Base-by-base conservation (phyloP, 2,888 invertebrate genomes). In the Poecilobothrus nobilitatus region DNA sequence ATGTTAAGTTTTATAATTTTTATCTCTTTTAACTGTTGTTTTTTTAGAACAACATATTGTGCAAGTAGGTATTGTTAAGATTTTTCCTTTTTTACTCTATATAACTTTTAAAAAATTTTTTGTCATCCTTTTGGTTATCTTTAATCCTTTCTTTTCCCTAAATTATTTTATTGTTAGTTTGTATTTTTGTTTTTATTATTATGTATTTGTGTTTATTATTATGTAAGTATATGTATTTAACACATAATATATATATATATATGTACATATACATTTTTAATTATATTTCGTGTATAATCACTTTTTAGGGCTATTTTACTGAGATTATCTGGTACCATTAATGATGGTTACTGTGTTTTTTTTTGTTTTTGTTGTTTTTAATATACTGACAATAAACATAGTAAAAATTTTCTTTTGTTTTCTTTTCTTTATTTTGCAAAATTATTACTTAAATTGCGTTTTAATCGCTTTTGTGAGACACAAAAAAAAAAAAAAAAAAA, bases 371-470 rank as follows among this genome's bases (percentile, higher is more conserved):
- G 27, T 27, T 27, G 2, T 27, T 53, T n/a, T 12, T 53, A 53
- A 53, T 53, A 53, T 53, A 53, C 53, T 53, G 53, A 53, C 53
- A 53, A 53, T 53, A 53, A 53, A 53, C 53, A 53, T 53, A 53
- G 53, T 53, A 12, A 53, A 12, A 53, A 12, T 15, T 15, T 44
- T 44, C 12, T 44, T 12, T 44, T 2, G 15, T 53, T n/a, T 53
- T n/a, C 15, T 18, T 53, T 53, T 53, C 18, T 53, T 53, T 53
- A n/a, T 53, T 53, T 53, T 53, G 15, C 2, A 18, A 53, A 53
- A 53, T 53, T 53, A 18, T 53, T 53, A 53, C 53, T 53, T 53
- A 53, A 53, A 53, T 53, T 53, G 53, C 18, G 18, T 53, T 53
- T 53, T 53, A 53, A 53, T 53, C 53, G 53, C 18, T 53, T 53